Base-by-base conservation (phyloP, 2,888 invertebrate genomes). In the Antheraea assamensis region DNA sequence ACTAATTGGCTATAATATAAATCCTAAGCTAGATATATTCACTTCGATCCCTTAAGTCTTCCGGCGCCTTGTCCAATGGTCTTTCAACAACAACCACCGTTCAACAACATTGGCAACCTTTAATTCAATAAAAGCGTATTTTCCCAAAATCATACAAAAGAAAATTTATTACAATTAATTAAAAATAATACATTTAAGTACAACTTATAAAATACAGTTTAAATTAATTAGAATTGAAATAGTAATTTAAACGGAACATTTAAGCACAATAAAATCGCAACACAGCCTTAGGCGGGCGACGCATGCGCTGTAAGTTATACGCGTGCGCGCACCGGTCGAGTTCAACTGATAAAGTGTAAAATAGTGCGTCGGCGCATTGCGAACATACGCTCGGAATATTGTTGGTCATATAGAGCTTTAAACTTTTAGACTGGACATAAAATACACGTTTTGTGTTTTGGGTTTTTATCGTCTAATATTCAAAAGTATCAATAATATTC, bases 301-400 rank as follows among this genome's bases (percentile, higher is more conserved):
- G 47, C 55, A 42, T 68, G 75, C 76, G 71, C 80, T 88, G 90
- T 70, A 70, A 90, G 85, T 88, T 88, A 89, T 87, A 83, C 81
- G 80, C 81, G 79, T 77, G 78, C 78, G 84, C 82, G 80, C 80
- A 24, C 13, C 55, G 73, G 35, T 78, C 80, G 84, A 77, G 72
- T 70, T 75, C 76, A 78, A 81, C 84, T 84, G 90, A 91, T 91
- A 90, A 86, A 86, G 83, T 85, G 87, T 87, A 88, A 90, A 88
- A 88, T 90, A 90, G 81, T 85, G 86, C 85, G 82, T 79, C 78
- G 76, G 76, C 78, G 76, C 76, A 74, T 74, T 75, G 81, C 75
- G 79, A 77, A 77, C 80, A 78, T 79, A 78, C 75, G 74, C 76
- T 58, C 70, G 70, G 70, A 73, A 73, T 73, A 70, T 72, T 52